Percentiles rank a stretch among this genome's conserved stretches.
phyloP scores from a whole-genome alignment of 1,140 invertebrate genomes.

The Frieseomelitta varia region DNA sequence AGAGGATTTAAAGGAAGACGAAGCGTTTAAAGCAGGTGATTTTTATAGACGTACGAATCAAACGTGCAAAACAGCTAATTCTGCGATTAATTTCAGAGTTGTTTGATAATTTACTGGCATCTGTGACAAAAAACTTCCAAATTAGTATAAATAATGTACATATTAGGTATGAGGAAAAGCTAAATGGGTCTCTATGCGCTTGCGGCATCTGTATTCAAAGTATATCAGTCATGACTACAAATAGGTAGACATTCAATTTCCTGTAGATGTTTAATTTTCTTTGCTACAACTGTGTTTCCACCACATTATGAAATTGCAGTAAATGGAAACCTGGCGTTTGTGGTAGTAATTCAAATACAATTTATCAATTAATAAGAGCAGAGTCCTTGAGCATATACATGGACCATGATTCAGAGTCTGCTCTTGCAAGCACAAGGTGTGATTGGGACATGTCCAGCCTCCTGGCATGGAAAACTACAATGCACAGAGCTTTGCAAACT shows the following conservation, averaged over 20 bases:
- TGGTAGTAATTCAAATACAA: conserved; percentile 84
- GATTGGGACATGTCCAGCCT: conserved; percentile 84
- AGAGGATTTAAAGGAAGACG: conserved; percentile 81
- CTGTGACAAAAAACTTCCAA: conserved; percentile 91
- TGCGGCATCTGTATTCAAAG: conserved; percentile 91
- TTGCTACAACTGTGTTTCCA: background rate
- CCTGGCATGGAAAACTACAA: conserved; percentile 86
- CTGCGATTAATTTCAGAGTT: conserved; percentile 80
- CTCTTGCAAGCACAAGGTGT: conserved; percentile 78
- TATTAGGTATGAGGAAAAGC: conserved; percentile 91
- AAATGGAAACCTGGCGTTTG: conserved; percentile 91
- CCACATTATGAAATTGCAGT: conserved; percentile 75
- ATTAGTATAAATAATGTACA: conserved; percentile 91
- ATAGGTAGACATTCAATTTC: conserved; percentile 83
- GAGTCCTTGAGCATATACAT: conserved; percentile 90
- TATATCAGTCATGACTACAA: conserved; percentile 90
- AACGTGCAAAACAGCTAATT: background rate
- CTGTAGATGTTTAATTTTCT: background rate
- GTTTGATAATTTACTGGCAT: conserved; percentile 88
- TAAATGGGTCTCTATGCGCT: conserved; percentile 86
- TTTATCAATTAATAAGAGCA: conserved; percentile 90
- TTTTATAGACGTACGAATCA: background rate
- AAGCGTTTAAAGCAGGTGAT: conserved; percentile 78
- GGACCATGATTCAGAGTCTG: conserved; percentile 85
- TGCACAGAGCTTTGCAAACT: conserved; percentile 88